phyloP scores from a whole-genome alignment of 2,888 invertebrate genomes.

The Cybosia mesomella region DNA sequence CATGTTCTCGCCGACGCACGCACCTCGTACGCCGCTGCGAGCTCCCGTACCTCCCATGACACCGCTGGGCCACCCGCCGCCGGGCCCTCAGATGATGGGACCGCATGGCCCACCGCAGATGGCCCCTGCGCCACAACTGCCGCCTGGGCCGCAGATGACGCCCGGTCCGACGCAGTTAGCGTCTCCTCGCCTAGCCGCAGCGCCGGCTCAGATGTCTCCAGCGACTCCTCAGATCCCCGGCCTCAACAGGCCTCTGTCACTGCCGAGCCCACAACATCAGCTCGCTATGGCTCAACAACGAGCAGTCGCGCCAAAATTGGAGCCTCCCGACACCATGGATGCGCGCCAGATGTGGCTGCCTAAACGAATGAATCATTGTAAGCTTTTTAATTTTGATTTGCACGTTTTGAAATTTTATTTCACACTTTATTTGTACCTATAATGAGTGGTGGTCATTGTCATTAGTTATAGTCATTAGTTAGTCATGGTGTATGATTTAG shows the following conservation, averaged over 20 bases:
- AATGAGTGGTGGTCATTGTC: neutral
- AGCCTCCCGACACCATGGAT: conserved; percentile 87
- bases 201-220: conserved; percentile 81
- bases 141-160: conserved; percentile 63
- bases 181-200: conserved; percentile 79
- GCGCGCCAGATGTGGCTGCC: conserved; percentile 89
- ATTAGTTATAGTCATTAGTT: neutral
- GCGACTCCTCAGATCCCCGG: conserved; percentile 80
- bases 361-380: conserved; percentile 89
- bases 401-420: conserved; percentile 56
- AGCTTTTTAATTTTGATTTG: conserved; percentile 78
- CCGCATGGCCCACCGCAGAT: conserved; percentile 70
- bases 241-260: conserved; percentile 77
- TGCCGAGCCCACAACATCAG: conserved; percentile 73
- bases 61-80: conserved; percentile 51
- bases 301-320: conserved; percentile 86
- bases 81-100: conserved; percentile 58
- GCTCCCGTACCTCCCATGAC: conserved; percentile 67
- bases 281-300: conserved; percentile 78
- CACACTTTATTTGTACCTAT: conserved; percentile 30
- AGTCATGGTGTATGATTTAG: conserved; percentile 1
- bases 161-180: conserved; percentile 76
- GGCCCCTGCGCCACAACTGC: conserved; percentile 70
- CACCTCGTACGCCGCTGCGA: conserved; percentile 72
- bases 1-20: conserved; percentile 81